Base-by-base conservation (phyloP, 2,797 vertebrate species). In the Poecilia wingei region DNA sequence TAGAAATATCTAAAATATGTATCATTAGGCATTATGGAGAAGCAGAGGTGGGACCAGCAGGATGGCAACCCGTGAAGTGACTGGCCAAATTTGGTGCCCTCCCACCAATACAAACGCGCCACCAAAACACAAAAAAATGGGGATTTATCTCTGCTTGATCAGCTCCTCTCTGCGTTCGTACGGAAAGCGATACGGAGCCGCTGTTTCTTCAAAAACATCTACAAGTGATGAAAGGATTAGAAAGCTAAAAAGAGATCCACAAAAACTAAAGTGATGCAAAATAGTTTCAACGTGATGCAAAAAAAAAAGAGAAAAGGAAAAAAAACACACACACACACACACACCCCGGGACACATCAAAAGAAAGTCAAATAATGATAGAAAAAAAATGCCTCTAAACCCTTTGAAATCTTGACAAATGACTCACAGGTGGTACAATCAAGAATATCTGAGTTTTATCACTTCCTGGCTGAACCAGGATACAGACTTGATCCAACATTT, bases 1-100 rank as follows among this genome's bases (percentile, higher is more conserved):
- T 18, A 33, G 33, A 57, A 1, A n/a, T 51, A 51, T n/a, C 0
- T 51, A 47, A 28, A 6, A 59, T 31, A 12, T 51, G 1, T 22
- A 18, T 49, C 22, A 72, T 80, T 74, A 68, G 25, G 59, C 77
- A 69, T 82, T 46, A 61, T 31, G 6, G 43, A 46, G 74, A 39
- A 71, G 41, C 55, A 55, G 73, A 74, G 76, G n/a, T 25, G 10
- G 28, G 20, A 55, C 68, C 43, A 33, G 36, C 68, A 70, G 18
- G 13, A 57, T 43, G 47, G 57, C n/a, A 61, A 14, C 47, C 57
- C 51, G 68, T 28, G 70, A 31, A 49, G 22, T 79, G 64, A 83
- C 77, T 83, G 68, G 57, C 49, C 36, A 53, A 25, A 49, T 72
- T 6, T 66, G 20, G 12, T 66, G 80, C 9, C 12, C 39, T 49